A percentile compares a stretch with the other conserved stretches of the same genome.
phyloP scores from a whole-genome alignment of 2,797 vertebrate species.

The Macrochelys suwanniensis region DNA sequence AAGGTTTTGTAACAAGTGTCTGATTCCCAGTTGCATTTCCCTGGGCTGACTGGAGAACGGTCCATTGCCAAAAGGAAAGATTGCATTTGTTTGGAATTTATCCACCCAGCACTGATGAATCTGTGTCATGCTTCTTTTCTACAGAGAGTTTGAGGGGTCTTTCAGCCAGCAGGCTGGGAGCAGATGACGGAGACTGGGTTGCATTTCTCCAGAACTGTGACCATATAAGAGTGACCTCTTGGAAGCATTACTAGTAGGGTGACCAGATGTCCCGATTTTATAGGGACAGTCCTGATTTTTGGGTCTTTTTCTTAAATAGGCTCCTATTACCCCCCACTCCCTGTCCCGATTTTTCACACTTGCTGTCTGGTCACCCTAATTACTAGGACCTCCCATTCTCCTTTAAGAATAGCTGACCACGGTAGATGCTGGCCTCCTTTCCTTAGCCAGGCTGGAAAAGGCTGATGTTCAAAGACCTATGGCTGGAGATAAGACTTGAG shows the following conservation, averaged over 20 bases:
- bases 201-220: background rate
- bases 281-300: too few relatives aligned
- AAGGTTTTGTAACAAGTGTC: background rate
- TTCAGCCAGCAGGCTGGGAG: background rate
- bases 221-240: background rate
- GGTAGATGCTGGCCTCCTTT: background rate
- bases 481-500: background rate
- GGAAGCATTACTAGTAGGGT: background rate
- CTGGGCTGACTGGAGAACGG: too few relatives aligned
- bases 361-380: too few relatives aligned
- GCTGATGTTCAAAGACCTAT: background rate
- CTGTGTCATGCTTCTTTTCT: background rate
- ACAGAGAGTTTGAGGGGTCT: background rate
- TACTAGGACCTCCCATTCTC: background rate
- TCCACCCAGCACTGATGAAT: too few relatives aligned
- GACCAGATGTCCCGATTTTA: too few relatives aligned
- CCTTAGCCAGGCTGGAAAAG: background rate
- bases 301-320: too few relatives aligned
- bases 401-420: background rate
- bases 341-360: too few relatives aligned
- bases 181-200: background rate
- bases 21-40: background rate
- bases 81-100: too few relatives aligned
- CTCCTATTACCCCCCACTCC: too few relatives aligned
- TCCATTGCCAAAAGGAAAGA: too few relatives aligned